phyloP scores from a whole-genome alignment of 2,797 vertebrate species.

The Tangara arthus region DNA sequence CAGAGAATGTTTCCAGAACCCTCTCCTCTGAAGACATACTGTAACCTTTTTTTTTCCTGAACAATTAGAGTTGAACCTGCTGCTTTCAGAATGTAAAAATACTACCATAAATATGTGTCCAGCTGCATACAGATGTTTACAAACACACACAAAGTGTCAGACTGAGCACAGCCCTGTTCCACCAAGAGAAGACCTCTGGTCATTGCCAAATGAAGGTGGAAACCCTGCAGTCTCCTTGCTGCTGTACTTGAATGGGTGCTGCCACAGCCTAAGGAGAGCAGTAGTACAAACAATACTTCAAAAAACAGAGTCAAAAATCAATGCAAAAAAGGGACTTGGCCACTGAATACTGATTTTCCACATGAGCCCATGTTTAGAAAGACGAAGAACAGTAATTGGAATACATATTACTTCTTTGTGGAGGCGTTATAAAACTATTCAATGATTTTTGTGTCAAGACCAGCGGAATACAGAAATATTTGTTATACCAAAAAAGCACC shows the following conservation, averaged over 20 bases:
- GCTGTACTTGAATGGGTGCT: background rate
- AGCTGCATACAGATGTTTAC: background rate
- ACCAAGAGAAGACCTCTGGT: background rate
- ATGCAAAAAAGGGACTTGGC: background rate
- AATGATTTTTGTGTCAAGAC: background rate
- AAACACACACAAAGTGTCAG: background rate
- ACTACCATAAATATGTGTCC: background rate
- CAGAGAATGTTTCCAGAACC: background rate
- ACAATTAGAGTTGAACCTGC: background rate
- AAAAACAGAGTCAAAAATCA: background rate
- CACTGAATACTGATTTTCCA: background rate
- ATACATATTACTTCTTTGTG: background rate
- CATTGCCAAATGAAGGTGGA: background rate
- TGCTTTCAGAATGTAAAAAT: background rate
- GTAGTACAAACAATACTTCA: accelerated
- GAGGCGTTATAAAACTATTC: background rate
- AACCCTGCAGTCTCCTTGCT: background rate
- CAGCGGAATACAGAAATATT: background rate
- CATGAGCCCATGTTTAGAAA: accelerated
- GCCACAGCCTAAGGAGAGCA: background rate
- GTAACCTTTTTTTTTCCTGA: background rate
- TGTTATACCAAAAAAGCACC: accelerated
- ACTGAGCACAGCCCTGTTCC: background rate
- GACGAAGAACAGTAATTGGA: background rate
- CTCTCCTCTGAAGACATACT: background rate